A percentile compares a stretch with the other conserved stretches of the same genome.
phyloP scores from a whole-genome alignment of 2,113 vertebrate species.

The Chaenogobius annularis region DNA sequence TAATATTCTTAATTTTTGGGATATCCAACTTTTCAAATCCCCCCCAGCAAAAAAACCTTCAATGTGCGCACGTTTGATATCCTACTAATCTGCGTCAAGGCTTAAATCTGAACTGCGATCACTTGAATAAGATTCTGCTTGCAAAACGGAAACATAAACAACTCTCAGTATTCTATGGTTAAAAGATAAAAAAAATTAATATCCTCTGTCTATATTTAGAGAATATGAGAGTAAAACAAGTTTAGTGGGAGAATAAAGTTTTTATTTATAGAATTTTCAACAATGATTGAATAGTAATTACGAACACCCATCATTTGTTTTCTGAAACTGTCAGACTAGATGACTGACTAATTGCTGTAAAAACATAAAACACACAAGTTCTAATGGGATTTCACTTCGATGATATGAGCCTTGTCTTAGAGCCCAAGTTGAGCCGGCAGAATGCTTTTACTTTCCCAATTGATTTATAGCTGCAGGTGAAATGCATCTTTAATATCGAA shows the following conservation, averaged over 20 bases:
- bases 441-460: constrained; percentile 4
- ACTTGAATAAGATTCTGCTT: not conserved
- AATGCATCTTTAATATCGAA: constrained; percentile 17
- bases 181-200: not conserved
- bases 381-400: not conserved
- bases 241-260: not conserved
- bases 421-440: constrained; percentile 4
- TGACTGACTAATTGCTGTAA: constrained; percentile 11
- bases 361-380: not conserved
- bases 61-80: too few relatives aligned
- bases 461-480: not conserved
- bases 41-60: too few relatives aligned
- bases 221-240: not conserved
- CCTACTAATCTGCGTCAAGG: too few relatives aligned
- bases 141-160: not conserved
- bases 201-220: not conserved
- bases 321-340: constrained; percentile 2
- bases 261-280: not conserved
- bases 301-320: constrained; percentile 2
- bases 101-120: not conserved
- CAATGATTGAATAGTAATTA: constrained; percentile 2
- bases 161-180: not conserved
- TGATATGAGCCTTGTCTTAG: not conserved
- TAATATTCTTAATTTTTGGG: too few relatives aligned
- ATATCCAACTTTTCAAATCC: too few relatives aligned